Percentiles rank a stretch among this genome's conserved stretches.
Evolutionary conservation across 2,113 vertebrate genomes (phyloP).

Genomic region (Colaptes auratus): DNA sequence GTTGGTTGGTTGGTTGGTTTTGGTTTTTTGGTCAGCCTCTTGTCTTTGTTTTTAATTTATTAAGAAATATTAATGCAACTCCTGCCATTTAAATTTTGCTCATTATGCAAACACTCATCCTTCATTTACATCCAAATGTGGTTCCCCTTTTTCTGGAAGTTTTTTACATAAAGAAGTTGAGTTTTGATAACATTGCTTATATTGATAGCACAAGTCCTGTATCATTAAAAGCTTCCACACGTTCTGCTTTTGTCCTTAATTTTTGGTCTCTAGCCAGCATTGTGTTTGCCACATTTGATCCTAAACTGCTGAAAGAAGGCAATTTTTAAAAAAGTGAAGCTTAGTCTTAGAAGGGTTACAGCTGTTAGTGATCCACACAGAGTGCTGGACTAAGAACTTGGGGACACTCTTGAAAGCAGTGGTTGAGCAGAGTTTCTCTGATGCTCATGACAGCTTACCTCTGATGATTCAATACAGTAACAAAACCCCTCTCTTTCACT

Average conservation of each 20-base stretch:
- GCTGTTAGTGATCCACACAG: not conserved
- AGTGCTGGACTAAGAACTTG: not conserved
- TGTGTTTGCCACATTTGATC: not conserved
- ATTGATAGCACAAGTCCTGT: not conserved
- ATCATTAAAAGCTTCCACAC: not conserved
- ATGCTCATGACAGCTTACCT: not conserved
- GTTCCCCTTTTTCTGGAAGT: not conserved
- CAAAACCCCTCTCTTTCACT: not conserved
- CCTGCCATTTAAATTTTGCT: not conserved
- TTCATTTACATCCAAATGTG: constrained; percentile 24
- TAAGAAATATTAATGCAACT: not conserved
- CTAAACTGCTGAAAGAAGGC: not conserved
- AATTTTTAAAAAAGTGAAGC: not conserved
- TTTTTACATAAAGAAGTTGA: not conserved
- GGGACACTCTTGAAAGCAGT: not conserved
- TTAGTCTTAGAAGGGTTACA: not conserved
- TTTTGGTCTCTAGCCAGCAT: not conserved
- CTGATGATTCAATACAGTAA: not conserved
- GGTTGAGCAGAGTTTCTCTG: not conserved
- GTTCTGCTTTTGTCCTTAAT: not conserved
- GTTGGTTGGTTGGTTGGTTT: not conserved
- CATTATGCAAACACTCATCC: not conserved
- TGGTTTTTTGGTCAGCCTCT: not conserved
- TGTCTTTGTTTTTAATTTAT: not conserved
- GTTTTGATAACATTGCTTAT: not conserved